Evolutionary conservation across 2,797 vertebrate species (phyloP).

Genomic region (Cossypha niveicapilla): DNA sequence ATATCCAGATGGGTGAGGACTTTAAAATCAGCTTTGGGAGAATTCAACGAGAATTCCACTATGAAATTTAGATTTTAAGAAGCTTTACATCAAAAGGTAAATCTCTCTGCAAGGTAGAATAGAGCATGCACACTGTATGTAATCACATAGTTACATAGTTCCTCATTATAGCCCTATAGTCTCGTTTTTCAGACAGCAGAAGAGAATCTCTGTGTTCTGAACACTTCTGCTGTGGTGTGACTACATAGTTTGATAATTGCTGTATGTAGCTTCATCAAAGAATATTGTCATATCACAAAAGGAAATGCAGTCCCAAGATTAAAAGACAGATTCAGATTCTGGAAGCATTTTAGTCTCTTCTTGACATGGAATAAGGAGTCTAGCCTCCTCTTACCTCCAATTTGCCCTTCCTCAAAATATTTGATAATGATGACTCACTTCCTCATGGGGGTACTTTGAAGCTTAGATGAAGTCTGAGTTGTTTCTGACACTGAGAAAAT

Average conservation of each 20-base stretch:
- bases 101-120: background rate
- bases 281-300: background rate
- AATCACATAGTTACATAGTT: background rate
- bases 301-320: background rate
- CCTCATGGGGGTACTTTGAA: conserved; percentile 9
- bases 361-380: background rate
- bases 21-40: background rate
- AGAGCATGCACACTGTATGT: background rate
- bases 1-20: background rate
- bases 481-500: conserved; percentile 35
- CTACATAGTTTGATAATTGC: background rate
- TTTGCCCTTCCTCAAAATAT: conserved; percentile 9
- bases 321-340: background rate
- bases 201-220: background rate
- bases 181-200: background rate
- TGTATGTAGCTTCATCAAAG: background rate
- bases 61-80: background rate
- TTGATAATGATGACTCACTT: background rate
- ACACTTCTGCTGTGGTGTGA: background rate
- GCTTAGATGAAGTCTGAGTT: conserved; percentile 14
- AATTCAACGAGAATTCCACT: background rate
- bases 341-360: background rate
- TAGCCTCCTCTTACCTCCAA: background rate
- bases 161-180: background rate
- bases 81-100: background rate